Evolutionary conservation across 2,888 invertebrate genomes (phyloP), one percentile per base, ranked within the genome.

Genomic region (Salticus scenicus): DNA sequence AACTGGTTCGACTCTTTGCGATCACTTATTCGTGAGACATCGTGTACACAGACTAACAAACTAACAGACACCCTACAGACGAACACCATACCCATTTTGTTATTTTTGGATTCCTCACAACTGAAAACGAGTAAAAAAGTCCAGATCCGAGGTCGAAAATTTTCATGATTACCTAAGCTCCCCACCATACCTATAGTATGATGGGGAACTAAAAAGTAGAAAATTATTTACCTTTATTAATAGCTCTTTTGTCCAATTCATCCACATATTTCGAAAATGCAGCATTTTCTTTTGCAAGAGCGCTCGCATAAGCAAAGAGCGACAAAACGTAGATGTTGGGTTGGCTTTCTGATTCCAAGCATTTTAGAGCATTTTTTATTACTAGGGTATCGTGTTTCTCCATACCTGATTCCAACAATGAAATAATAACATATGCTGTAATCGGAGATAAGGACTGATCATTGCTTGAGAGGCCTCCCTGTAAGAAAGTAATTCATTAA

Each of bases 371-470:
- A 90, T 94, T 93, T 1, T 92, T 92, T 0, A 93, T 91, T 0
- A 92, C 89, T 0, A 24, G 17, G 2, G 51, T 72, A 0, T 93
- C 91, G 0, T 93, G 91, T 1, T 93, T 90, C 0, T 92, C 90
- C 12, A 93, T 91, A 1, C 92, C 92, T 12, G 94, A 93, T 89
- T 94, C 94, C 1, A 94, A 90, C 1, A 95, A 92, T 27, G 95
- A 93, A 0, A 94, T 93, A 28, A 95, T 91, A 64, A 94, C 94
- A 90, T 94, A 95, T 0, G 95, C 94, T 0, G 95, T 94, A 66
- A 95, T 91, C 0, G 94, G 94, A 0, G 94, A 93, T 41, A 93
- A 91, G 69, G 92, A 91, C 92, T 0, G 92, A 92, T 89, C 89
- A 17, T 86, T 88, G n/a, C 63, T 51, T 1, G 86, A 81, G 4